Percentiles rank a stretch among this genome's conserved stretches.
Conservation (phyloP, 2,888 invertebrate species). For the Campopleginae sp. region DNA sequence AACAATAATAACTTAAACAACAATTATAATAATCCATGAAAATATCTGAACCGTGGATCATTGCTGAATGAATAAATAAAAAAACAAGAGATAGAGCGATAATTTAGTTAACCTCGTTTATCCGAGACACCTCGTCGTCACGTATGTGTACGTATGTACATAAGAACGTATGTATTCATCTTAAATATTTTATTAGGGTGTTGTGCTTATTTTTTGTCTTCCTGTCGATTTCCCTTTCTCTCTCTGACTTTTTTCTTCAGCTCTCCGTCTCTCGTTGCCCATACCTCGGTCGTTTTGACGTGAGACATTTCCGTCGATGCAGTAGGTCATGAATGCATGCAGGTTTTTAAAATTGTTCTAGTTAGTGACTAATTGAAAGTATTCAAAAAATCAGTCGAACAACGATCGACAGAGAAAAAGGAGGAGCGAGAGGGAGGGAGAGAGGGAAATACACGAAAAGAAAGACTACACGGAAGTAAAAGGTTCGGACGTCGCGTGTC, state of each 20-base stretch:
- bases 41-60: conserved; percentile 2
- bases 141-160: conserved; percentile 7
- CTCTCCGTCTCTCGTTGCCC: not conserved
- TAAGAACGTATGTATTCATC: conserved; percentile 12
- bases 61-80: conserved; percentile 9
- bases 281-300: not conserved
- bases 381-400: not conserved
- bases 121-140: not conserved
- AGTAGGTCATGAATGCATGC: not conserved
- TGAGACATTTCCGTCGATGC: not conserved
- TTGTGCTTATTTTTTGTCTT: conserved; percentile 8
- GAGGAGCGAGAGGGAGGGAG: not conserved
- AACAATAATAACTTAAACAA: not conserved
- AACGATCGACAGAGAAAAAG: not conserved
- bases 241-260: not conserved
- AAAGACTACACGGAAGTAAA: conserved; percentile 12
- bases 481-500: conserved; percentile 53
- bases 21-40: conserved; percentile 1
- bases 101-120: conserved; percentile 6
- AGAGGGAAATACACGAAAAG: not conserved
- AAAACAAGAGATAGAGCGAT: conserved; percentile 7
- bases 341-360: not conserved
- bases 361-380: not conserved
- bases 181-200: conserved; percentile 32
- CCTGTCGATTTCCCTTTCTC: not conserved